Base-by-base conservation (phyloP, 2,113 vertebrate genomes). In the Hyla sarda region DNA sequence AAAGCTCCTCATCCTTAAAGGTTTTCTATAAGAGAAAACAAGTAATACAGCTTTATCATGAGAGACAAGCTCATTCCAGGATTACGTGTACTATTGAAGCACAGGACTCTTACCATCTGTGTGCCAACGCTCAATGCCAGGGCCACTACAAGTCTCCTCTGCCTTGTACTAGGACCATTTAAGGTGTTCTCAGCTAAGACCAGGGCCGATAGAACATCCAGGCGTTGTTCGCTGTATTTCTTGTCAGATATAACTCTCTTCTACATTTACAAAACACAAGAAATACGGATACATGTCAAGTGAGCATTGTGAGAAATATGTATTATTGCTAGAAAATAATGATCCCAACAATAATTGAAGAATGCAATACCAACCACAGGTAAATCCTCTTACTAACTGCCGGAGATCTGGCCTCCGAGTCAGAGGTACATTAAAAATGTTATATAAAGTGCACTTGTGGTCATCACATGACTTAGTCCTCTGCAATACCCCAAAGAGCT, bases 221-320 rank as follows among this genome's bases (percentile, higher is more conserved):
- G 94, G 48, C 97, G 95, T 88, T 99, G 97, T 89, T 99, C 97
- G 6, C 98, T 99, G 89, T 99, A 99, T 91, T 99, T 99, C 91
- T 97, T 99, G 89, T 99, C 98, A n/a, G 98, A 99, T 92, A 99
- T 96, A 3, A 99, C 98, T 85, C 97, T 95, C 96, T 99, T 99
- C 98, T 99, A 92, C 78, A 87, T 52, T 85, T 82, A 90, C 6
- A 16, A 75, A 78, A 54, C 48, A 79, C 2, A 54, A 54, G 37
- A 37, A 23, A 45, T 4, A 48, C 1, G 47, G 47, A 41, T 5
- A 41, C 3, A 41, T 41, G 41, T n/a, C n/a, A n/a, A n/a, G n/a
- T n/a, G n/a, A n/a, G n/a, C n/a, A n/a, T n/a, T n/a, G n/a, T n/a
- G n/a, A n/a, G n/a, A n/a, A n/a, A n/a, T n/a, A n/a, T n/a, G n/a